These are phyloP conservation scores for Chanos chanos DNA, from an alignment of 2,797 vertebrate species.

Conservation along the genomic window DNA sequence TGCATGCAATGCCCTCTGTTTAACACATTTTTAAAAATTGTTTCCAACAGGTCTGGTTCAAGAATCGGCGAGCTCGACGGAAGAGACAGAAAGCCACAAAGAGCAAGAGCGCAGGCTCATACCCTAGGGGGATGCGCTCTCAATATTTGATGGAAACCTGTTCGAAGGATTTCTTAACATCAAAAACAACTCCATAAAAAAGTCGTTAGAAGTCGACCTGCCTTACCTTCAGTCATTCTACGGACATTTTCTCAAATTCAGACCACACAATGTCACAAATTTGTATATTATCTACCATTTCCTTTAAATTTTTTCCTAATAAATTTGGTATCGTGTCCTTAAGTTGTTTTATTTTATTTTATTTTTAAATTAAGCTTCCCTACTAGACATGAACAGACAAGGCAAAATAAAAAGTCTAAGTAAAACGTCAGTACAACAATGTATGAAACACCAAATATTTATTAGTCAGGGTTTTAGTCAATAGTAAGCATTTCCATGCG, in stretches of 20 bases:
- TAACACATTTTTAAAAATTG: neutral
- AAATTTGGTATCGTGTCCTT: neutral
- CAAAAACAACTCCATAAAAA: too few relatives aligned
- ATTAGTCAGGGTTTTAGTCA: slow-evolving; percentile 63
- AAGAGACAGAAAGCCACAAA: slow-evolving; percentile 52
- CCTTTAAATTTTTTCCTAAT: too few relatives aligned
- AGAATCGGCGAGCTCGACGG: slow-evolving; percentile 68
- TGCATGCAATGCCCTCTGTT: too few relatives aligned
- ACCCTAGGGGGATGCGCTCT: too few relatives aligned
- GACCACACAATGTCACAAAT: too few relatives aligned
- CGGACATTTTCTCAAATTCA: too few relatives aligned
- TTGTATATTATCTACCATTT: too few relatives aligned
- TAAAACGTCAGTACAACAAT: slow-evolving; percentile 9
- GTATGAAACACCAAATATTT: slow-evolving; percentile 70
- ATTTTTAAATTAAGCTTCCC: neutral
- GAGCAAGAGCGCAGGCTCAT: too few relatives aligned
- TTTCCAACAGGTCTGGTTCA: slow-evolving; percentile 69
- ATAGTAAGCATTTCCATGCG: slow-evolving; percentile 69
- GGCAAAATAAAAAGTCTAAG: neutral
- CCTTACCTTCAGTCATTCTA: too few relatives aligned
- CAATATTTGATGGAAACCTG: too few relatives aligned
- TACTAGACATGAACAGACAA: neutral
- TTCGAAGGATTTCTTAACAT: too few relatives aligned
- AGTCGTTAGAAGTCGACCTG: too few relatives aligned
- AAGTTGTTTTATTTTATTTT: neutral